A percentile compares a stretch with the other conserved stretches of the same genome.
phyloP scores from a whole-genome alignment of 1,140 invertebrate genomes.

The Augochlora pura region DNA sequence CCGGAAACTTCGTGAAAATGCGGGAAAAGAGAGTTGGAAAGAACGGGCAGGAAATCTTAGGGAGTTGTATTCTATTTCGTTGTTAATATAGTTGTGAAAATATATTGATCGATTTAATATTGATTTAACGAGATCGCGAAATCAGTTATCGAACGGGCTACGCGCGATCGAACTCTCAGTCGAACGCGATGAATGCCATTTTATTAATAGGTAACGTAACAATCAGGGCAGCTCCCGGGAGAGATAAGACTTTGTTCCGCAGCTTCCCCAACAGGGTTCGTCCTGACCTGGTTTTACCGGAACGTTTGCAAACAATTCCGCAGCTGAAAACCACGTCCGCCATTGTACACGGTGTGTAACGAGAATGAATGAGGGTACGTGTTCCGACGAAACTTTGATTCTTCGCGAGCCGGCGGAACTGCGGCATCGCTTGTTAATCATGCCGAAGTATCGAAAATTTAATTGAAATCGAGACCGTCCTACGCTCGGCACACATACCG shows the following conservation, averaged over 20 bases:
- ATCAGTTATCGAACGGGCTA: not conserved
- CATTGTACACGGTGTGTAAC: conserved; percentile 32
- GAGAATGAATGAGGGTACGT: conserved; percentile 21
- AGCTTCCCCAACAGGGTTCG: conserved; percentile 36
- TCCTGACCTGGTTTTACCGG: conserved; percentile 60
- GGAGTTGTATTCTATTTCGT: too few relatives aligned
- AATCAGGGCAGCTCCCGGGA: conserved; percentile 40
- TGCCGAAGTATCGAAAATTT: conserved; percentile 23
- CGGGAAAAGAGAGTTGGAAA: too few relatives aligned
- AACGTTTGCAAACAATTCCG: conserved; percentile 49
- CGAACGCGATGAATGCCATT: conserved; percentile 24
- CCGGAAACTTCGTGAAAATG: too few relatives aligned
- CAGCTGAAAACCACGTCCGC: conserved; percentile 36
- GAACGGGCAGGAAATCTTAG: too few relatives aligned
- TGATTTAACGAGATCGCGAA: not conserved
- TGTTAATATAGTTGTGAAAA: too few relatives aligned
- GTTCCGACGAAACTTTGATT: conserved; percentile 25
- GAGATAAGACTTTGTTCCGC: conserved; percentile 62
- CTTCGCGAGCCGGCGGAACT: not conserved
- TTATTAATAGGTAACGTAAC: conserved; percentile 56
- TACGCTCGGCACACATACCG: too few relatives aligned
- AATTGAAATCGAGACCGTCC: conserved; percentile 2
- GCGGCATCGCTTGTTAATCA: conserved; percentile 2
- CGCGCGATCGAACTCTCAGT: not conserved
- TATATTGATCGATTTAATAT: not conserved